Evolutionary conservation across 2,113 vertebrate genomes (phyloP), one percentile per base, ranked within the genome.

Genomic region (Megaleporinus macrocephalus): DNA sequence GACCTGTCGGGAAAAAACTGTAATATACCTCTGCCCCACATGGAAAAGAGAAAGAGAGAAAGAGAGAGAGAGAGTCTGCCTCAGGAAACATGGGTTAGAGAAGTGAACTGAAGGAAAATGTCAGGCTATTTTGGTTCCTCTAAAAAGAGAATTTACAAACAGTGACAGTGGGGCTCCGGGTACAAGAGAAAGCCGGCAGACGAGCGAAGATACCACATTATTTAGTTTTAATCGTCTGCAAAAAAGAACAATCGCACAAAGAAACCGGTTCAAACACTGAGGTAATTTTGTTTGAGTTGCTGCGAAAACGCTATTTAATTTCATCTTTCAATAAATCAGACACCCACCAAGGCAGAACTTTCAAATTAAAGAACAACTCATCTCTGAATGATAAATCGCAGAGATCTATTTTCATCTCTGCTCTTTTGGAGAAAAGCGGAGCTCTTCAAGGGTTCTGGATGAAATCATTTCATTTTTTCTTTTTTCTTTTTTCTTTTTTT

Each of bases 51-150:
- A 27, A 26, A 71, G 66, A 44, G 78, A 47, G 78, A 62, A 53
- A 62, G 36, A 62, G 65, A 79, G 33, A 65, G 66, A 71, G 53
- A 59, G 53, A 71, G 26, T 55, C 59, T 51, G 66, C 33, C 69
- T 81, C 53, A 74, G 36, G 69, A 81, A 73, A 80, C 59, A 26
- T 80, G 70, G 57, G 83, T 76, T 65, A 61, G 27, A 80, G 70
- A 68, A 68, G 65, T 68, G 65, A 80, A 84, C 66, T 73, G 30
- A 76, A 76, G 79, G 69, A 78, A 80, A 85, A 78, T 68, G 71
- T 81, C 79, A 74, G 79, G 76, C 75, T 81, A 82, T 82, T 85
- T 82, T 53, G 53, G 84, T 82, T 69, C 75, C 30, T 81, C 79
- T 77, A 61, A 78, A 78, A 59, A 70, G n/a, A 20, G 79, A 78